Conservation (phyloP, 1,140 invertebrate genomes). For the Drosophila tropicalis region DNA sequence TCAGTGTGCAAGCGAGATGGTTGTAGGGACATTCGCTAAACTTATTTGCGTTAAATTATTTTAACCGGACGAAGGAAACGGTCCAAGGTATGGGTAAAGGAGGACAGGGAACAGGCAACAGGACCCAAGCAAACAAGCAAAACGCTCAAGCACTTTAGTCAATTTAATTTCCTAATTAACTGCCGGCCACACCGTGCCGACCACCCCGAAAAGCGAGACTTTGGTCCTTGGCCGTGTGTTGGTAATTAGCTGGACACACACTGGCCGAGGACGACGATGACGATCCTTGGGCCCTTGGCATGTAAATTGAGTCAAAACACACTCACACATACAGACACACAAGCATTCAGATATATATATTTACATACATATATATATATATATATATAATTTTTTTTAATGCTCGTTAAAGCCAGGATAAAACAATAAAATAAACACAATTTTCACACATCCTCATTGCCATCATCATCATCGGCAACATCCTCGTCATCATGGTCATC, state of each 20-base stretch:
- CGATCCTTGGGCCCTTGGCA: slow-evolving; percentile 65
- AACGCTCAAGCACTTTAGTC: slow-evolving; percentile 78
- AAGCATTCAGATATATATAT: slow-evolving; percentile 18
- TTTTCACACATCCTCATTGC: slow-evolving; percentile 54
- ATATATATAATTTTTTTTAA: slow-evolving; percentile 53
- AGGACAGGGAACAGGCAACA: too few relatives aligned
- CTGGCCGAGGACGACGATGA: slow-evolving; percentile 56
- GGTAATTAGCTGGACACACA: slow-evolving; percentile 76
- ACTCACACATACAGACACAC: slow-evolving; percentile 15
- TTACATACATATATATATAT: slow-evolving; percentile 19
- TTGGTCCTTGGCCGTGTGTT: slow-evolving; percentile 51
- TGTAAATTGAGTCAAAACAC: slow-evolving; percentile 79
- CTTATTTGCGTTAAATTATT: slow-evolving; percentile 64
- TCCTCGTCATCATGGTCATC: slow-evolving; percentile 14
- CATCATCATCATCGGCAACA: slow-evolving; percentile 6
- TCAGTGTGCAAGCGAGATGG: slow-evolving; percentile 35
- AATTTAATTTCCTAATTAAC: slow-evolving; percentile 82
- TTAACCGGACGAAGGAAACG: slow-evolving; percentile 35
- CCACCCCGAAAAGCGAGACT: slow-evolving; percentile 19
- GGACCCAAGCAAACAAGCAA: slow-evolving; percentile 63
- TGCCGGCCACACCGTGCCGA: slow-evolving; percentile 51
- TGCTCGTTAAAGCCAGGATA: slow-evolving; percentile 62
- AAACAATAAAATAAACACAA: slow-evolving; percentile 63
- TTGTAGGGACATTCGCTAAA: slow-evolving; percentile 37
- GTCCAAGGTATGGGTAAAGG: not conserved